Percentiles rank a stretch among this genome's conserved stretches.
These are phyloP conservation scores for Tetramorium alpestre DNA, from an alignment of 1,140 invertebrate genomes.

Conservation along the genomic window DNA sequence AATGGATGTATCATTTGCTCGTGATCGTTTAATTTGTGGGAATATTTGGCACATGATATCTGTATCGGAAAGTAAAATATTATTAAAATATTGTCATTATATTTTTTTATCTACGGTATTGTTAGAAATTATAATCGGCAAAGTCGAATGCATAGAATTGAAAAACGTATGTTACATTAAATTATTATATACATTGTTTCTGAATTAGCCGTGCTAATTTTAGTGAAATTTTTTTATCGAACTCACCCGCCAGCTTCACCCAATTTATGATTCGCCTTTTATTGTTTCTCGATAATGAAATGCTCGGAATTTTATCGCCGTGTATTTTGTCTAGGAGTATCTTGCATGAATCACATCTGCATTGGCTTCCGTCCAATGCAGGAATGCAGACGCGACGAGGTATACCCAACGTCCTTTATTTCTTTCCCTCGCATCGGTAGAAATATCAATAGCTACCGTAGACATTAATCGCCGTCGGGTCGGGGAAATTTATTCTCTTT, in stretches of 20 bases:
- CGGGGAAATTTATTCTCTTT: slow-evolving; percentile 58
- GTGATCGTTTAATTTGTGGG: neutral
- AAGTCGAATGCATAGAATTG: neutral
- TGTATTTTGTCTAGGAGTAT: neutral
- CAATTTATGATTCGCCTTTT: neutral
- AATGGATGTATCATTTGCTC: neutral
- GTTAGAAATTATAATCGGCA: neutral
- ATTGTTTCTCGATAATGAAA: neutral
- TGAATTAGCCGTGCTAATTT: neutral
- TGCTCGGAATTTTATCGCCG: slow-evolving; percentile 6
- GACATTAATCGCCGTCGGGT: slow-evolving; percentile 74
- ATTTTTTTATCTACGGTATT: neutral
- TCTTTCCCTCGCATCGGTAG: slow-evolving; percentile 22
- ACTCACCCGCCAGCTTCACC: neutral
- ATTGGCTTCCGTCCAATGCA: slow-evolving; percentile 45
- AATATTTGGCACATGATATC: neutral
- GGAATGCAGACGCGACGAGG: slow-evolving; percentile 29
- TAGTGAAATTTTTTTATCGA: neutral
- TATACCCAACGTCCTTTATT: slow-evolving; percentile 14
- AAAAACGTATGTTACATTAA: neutral
- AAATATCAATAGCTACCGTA: slow-evolving; percentile 70
- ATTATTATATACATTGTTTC: neutral
- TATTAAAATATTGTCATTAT: no score
- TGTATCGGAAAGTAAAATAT: neutral
- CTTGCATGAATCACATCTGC: slow-evolving; percentile 20